A percentile compares a stretch with the other conserved stretches of the same genome.
phyloP scores from a whole-genome alignment of 2,113 vertebrate genomes.

The Melierax canorus region DNA sequence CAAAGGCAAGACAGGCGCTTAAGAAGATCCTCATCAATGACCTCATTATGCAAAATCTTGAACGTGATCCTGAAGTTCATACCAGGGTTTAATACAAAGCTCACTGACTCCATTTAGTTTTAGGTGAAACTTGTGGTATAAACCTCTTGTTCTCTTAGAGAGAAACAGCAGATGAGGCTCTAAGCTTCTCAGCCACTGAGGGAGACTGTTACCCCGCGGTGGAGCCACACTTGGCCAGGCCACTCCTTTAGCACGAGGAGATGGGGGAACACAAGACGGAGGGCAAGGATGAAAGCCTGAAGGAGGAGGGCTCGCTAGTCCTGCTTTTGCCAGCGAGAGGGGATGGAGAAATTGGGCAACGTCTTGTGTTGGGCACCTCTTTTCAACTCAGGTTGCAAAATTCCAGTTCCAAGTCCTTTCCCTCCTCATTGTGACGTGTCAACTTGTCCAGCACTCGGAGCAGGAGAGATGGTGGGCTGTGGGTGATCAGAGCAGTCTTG shows the following conservation, averaged over 20 bases:
- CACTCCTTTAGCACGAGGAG: not conserved
- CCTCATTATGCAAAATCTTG: not conserved
- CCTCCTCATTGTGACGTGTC: fast-evolving
- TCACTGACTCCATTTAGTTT: not conserved
- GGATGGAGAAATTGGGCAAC: not conserved
- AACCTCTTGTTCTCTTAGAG: not conserved
- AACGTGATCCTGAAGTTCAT: not conserved
- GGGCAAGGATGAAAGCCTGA: not conserved
- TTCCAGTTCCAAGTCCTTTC: not conserved
- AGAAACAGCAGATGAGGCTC: not conserved
- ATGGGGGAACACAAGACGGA: fast-evolving
- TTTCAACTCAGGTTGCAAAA: not conserved
- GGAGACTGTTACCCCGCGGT: not conserved
- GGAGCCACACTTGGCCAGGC: not conserved
- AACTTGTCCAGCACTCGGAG: not conserved
- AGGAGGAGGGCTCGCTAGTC: not conserved
- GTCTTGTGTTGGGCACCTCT: not conserved
- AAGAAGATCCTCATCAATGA: not conserved
- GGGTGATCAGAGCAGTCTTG: not conserved
- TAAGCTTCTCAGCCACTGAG: not conserved
- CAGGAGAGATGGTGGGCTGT: not conserved
- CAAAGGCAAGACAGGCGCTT: not conserved
- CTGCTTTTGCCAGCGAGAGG: not conserved
- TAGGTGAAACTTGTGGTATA: not conserved
- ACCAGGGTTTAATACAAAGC: not conserved